phyloP scores from a whole-genome alignment of 2,113 vertebrate species.

The Stegastes partitus region DNA sequence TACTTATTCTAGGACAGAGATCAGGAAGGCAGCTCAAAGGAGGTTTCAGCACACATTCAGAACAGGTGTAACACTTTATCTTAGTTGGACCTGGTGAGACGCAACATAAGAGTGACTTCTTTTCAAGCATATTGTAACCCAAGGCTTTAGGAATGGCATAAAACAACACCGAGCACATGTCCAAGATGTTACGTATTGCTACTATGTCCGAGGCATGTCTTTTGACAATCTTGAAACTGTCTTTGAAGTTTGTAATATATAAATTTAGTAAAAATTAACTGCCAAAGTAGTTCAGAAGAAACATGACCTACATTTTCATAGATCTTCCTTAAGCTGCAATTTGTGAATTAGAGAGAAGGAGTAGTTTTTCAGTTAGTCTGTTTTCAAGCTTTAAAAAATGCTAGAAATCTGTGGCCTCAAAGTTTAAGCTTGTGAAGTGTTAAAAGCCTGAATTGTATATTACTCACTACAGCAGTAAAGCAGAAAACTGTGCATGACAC shows the following conservation, averaged over 20 bases:
- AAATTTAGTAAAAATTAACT: not conserved
- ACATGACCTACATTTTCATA: not conserved
- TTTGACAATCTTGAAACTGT: slow-evolving; percentile 1
- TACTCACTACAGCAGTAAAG: no score
- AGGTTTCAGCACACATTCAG: not conserved
- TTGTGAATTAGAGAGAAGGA: not conserved
- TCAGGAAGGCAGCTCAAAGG: not conserved
- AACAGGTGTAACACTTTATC: slow-evolving; percentile 1
- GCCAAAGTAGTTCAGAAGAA: not conserved
- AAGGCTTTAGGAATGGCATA: not conserved
- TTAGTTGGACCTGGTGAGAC: not conserved
- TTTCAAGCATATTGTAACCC: slow-evolving; percentile 8
- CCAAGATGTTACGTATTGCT: not conserved
- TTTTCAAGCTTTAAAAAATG: not conserved
- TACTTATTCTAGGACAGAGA: not conserved
- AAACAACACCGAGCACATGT: not conserved
- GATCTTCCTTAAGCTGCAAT: not conserved
- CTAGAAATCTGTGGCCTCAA: no score
- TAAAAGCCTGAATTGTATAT: no score
- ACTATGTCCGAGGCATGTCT: not conserved
- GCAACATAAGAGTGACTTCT: not conserved
- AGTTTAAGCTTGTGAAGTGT: no score
- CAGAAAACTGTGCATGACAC: no score
- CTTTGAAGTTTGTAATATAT: slow-evolving; percentile 6
- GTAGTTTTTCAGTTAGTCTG: not conserved